Percentiles rank a stretch among this genome's conserved stretches.
These are phyloP conservation scores for Biston stratarius DNA, from an alignment of 2,888 invertebrate genomes.

Conservation along the genomic window DNA sequence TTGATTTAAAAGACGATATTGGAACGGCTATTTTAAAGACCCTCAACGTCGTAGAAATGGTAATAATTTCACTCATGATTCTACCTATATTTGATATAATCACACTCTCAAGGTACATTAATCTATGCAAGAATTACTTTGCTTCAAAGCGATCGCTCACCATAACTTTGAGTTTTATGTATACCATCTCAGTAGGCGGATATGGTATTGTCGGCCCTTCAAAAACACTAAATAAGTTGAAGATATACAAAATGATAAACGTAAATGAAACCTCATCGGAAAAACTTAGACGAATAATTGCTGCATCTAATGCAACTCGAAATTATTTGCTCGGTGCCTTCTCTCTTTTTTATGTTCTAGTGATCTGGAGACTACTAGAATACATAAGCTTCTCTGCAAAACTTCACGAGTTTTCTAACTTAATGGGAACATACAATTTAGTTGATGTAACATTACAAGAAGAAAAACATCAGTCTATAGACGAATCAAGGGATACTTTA, in stretches of 20 bases:
- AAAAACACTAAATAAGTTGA: constrained; percentile 54
- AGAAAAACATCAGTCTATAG: background rate
- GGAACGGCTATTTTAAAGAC: constrained; percentile 52
- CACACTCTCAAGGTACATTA: constrained; percentile 57
- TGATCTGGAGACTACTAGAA: constrained; percentile 65
- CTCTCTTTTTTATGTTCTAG: constrained; percentile 67
- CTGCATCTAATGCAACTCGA: constrained; percentile 63
- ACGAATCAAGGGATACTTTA: background rate
- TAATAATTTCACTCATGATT: constrained; percentile 59
- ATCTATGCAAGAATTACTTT: constrained; percentile 37
- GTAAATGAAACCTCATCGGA: constrained; percentile 50
- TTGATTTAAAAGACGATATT: constrained; percentile 35
- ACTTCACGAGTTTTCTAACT: constrained; percentile 67
- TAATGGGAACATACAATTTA: constrained; percentile 69
- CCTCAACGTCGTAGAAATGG: constrained; percentile 64
- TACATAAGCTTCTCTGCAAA: constrained; percentile 71
- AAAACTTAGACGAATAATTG: constrained; percentile 59
- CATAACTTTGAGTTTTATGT: constrained; percentile 36
- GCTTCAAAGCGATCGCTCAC: constrained; percentile 8
- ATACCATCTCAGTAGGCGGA: constrained; percentile 50
- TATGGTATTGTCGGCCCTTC: constrained; percentile 65
- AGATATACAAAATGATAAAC: constrained; percentile 40
- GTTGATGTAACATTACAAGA: constrained; percentile 57
- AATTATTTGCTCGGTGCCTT: constrained; percentile 69
- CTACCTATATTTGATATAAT: constrained; percentile 60